A percentile compares a stretch with the other conserved stretches of the same genome.
These are phyloP conservation scores for Apus apus DNA, from an alignment of 2,113 vertebrate genomes.

Conservation along the genomic window DNA sequence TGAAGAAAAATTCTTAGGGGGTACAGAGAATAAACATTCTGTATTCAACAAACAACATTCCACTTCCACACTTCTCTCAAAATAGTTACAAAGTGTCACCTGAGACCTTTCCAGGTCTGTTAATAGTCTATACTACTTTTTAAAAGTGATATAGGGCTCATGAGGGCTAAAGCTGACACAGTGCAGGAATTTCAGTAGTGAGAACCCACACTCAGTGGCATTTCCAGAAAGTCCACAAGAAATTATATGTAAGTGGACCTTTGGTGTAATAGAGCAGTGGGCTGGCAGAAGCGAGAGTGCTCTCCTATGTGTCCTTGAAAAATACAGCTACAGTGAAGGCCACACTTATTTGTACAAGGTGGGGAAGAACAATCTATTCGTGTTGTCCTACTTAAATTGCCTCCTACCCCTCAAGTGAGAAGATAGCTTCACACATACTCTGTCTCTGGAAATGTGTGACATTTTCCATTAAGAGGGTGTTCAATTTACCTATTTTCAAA, in stretches of 20 bases:
- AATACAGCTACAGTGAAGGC: not conserved
- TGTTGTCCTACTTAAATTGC: not conserved
- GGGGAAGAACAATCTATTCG: not conserved
- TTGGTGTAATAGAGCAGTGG: accelerated
- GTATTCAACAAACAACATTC: not conserved
- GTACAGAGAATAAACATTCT: not conserved
- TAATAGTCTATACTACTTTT: not conserved
- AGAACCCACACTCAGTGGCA: not conserved
- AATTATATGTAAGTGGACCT: not conserved
- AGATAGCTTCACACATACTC: not conserved
- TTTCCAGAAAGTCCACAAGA: not conserved
- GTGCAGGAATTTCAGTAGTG: not conserved
- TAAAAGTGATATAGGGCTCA: not conserved
- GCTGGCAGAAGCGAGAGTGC: not conserved
- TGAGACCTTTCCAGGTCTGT: not conserved
- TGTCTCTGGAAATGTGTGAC: not conserved
- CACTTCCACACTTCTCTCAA: not conserved
- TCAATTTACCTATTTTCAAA: not conserved
- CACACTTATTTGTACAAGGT: not conserved
- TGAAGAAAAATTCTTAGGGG: not conserved
- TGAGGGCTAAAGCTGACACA: not conserved
- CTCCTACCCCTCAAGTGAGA: not conserved
- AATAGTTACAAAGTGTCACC: not conserved
- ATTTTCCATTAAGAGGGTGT: not conserved
- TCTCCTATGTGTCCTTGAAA: not conserved